Percentiles rank a stretch among this genome's conserved stretches.
These are phyloP conservation scores for Microcebus tavaratra DNA, from an alignment of 2,113 vertebrate genomes.

Conservation along the genomic window DNA sequence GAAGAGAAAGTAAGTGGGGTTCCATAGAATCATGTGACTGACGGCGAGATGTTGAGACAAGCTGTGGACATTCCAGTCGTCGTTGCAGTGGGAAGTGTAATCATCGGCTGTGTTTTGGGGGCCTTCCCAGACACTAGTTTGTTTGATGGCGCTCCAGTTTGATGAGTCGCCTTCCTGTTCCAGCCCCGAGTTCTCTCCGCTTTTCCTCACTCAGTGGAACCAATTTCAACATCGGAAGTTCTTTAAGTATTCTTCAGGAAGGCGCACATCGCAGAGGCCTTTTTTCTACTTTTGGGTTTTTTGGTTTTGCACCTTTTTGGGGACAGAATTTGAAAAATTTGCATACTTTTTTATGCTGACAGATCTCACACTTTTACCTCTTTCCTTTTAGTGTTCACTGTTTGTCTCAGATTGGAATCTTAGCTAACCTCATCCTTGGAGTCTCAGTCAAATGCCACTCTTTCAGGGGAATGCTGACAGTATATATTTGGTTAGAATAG, in stretches of 20 bases:
- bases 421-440: neutral
- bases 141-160: neutral
- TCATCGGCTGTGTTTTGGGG: neutral
- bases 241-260: neutral
- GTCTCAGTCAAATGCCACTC: neutral
- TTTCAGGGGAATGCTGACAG: neutral
- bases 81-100: neutral
- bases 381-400: neutral
- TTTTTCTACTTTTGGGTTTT: neutral
- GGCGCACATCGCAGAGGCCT: neutral
- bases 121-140: neutral
- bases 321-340: neutral
- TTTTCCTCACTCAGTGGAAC: neutral
- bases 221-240: neutral
- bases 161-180: neutral
- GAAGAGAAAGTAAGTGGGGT: neutral
- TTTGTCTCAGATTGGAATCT: neutral
- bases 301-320: neutral
- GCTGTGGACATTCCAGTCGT: neutral
- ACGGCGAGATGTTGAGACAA: neutral
- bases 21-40: neutral
- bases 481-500: neutral
- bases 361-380: neutral
- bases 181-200: neutral
- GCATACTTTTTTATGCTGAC: neutral